These are phyloP conservation scores for Petrocephalus schoutedeni DNA, from an alignment of 2,797 vertebrate species.

Conservation along the genomic window DNA sequence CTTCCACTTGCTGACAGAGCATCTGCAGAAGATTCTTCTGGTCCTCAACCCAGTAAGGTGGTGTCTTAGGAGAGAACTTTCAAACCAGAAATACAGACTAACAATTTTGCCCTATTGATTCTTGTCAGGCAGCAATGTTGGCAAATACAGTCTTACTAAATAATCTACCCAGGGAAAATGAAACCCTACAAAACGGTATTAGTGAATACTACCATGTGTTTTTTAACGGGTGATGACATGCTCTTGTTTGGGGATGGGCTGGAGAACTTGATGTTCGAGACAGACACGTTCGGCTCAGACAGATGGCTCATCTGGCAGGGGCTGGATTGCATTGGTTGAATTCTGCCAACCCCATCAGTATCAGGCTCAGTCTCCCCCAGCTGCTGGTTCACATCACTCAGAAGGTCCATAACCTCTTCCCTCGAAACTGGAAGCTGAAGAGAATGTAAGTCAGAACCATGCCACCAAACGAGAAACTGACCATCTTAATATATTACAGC, in stretches of 20 bases:
- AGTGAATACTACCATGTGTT: conserved; percentile 67
- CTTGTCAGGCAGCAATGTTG: background rate
- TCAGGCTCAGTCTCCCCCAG: conserved; percentile 72
- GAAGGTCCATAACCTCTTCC: conserved; percentile 81
- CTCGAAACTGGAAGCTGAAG: conserved; percentile 80
- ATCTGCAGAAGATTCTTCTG: conserved; percentile 86
- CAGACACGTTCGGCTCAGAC: conserved; percentile 52
- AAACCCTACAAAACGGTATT: background rate
- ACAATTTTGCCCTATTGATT: background rate
- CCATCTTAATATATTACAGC: background rate
- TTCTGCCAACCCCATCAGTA: conserved; percentile 52
- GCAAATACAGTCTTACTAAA: background rate
- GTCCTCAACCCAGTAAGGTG: conserved; percentile 95
- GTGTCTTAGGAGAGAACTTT: conserved; percentile 87
- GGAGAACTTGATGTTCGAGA: conserved; percentile 75
- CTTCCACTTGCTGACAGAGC: conserved; percentile 92
- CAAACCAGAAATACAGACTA: conserved; percentile 15
- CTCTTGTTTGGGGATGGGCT: conserved; percentile 79
- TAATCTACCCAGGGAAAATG: background rate
- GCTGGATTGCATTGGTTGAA: conserved; percentile 57
- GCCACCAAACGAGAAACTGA: background rate
- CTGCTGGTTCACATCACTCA: conserved; percentile 84
- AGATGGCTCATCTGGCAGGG: conserved; percentile 58
- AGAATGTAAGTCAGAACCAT: conserved; percentile 11
- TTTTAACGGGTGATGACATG: conserved; percentile 77